Evolutionary conservation across 2,888 invertebrate species (phyloP), one percentile per base, ranked within the genome.

Genomic region (Cremastinae sp.): DNA sequence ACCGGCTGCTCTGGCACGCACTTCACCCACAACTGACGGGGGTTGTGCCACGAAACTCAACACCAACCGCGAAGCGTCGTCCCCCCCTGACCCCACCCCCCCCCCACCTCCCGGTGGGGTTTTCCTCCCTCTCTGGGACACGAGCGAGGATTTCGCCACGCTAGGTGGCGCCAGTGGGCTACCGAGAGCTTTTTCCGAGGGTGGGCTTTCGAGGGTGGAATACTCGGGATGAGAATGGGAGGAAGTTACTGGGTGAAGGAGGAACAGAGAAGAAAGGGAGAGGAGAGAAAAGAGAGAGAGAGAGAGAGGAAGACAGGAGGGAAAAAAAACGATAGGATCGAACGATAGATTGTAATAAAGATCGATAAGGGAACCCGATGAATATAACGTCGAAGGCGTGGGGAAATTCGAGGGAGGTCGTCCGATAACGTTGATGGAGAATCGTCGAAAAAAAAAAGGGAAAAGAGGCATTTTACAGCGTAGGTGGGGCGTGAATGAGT

Each of bases 1-100:
- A 82, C 83, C 84, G 55, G 69, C 66, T 55, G 87, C 85, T 84
- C 84, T 86, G 85, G 84, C 87, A 87, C 89, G 87, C 89, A 89
- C 89, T 85, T 84, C 84, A 85, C 85, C 83, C 84, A 83, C 85
- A 82, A 86, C 86, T 88, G 87, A 86, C 81, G 79, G 80, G 78
- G 73, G 70, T 70, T 53, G 53, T 66, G 66, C 74, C 74, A 64
- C 79, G 45, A 74, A 72, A 79, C 77, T 74, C 61, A 62, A 66
- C 71, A 62, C 70, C 71, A 61, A 62, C 72, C 61, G 55, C 70
- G 78, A 61, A 53, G 61, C 61, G 22, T 8, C 58, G 45, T 14
- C 61, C 58, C 45, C 49, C 74, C 28, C 2, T 28, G 2, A 2
- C 28, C 5, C 28, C 28, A 3, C 28, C 5, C 28, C 61, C 56